Percentiles rank a stretch among this genome's conserved stretches.
Evolutionary conservation across 2,113 vertebrate genomes (phyloP).

Genomic region (Genyomyrus donnyi): DNA sequence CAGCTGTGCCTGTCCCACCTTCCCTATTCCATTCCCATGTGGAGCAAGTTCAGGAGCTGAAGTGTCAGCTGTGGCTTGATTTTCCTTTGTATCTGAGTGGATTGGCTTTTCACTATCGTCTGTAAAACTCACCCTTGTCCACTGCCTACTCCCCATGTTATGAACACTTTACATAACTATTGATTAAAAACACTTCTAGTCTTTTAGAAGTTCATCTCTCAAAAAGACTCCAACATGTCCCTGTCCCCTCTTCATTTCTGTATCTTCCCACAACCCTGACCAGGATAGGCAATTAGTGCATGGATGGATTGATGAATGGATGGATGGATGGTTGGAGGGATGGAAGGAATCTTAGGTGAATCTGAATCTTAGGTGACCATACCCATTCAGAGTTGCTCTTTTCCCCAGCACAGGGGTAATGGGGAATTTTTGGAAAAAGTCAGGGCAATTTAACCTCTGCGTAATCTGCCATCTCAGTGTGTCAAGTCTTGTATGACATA

Average conservation of each 20-base stretch:
- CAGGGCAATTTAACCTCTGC: neutral
- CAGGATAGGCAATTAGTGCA: neutral
- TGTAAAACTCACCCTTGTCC: neutral
- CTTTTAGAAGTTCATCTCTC: neutral
- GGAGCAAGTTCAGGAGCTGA: neutral
- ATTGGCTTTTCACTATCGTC: neutral
- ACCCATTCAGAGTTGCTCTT: neutral
- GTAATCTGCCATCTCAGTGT: neutral
- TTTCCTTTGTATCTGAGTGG: neutral
- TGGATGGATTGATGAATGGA: neutral
- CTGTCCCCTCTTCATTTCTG: neutral
- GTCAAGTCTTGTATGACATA: neutral
- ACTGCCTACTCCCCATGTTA: neutral
- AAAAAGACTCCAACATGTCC: neutral
- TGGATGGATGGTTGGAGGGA: neutral
- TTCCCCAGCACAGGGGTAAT: neutral
- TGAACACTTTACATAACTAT: neutral
- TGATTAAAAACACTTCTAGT: neutral
- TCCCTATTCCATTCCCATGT: neutral
- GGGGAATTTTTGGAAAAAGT: neutral
- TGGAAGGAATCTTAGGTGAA: neutral
- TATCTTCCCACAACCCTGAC: neutral
- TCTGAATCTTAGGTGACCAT: neutral
- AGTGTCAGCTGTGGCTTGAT: neutral
- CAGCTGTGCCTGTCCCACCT: neutral